phyloP scores from a whole-genome alignment of 2,113 vertebrate species.

The Oreochromis spilurus region DNA sequence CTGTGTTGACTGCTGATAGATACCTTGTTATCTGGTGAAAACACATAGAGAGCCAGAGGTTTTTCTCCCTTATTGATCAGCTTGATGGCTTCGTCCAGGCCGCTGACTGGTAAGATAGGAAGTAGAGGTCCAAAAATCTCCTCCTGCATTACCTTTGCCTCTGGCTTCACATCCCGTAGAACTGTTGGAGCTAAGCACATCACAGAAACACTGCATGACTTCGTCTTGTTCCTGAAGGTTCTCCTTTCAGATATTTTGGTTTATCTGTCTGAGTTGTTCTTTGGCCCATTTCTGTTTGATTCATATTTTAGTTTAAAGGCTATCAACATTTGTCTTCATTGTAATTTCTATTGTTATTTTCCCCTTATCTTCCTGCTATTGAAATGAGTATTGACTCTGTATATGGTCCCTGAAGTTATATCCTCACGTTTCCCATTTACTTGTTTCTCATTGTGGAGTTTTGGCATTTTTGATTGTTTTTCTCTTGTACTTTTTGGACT shows the following conservation, averaged over 20 bases:
- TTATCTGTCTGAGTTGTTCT: not conserved
- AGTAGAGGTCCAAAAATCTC: conserved; percentile 94
- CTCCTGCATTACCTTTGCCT: conserved; percentile 89
- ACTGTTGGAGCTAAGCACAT: conserved; percentile 81
- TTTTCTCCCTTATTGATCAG: conserved; percentile 90
- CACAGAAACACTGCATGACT: not conserved
- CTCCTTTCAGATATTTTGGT: not conserved
- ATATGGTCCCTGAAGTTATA: not conserved
- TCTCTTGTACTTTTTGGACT: not conserved
- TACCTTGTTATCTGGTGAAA: conserved; percentile 82
- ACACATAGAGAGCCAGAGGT: conserved; percentile 88
- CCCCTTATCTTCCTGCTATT: not conserved
- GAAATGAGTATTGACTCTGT: not conserved
- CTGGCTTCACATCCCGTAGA: conserved; percentile 79
- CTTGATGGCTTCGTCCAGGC: conserved; percentile 80
- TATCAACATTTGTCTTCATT: not conserved
- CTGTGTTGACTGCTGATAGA: not conserved
- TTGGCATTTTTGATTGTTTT: fast-evolving
- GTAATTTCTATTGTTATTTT: not conserved
- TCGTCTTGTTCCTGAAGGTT: not conserved
- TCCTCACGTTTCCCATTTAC: not conserved
- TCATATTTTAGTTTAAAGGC: not conserved
- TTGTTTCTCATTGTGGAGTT: not conserved
- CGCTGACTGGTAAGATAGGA: conserved; percentile 78
- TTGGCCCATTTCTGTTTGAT: fast-evolving